Percentiles rank a stretch among this genome's conserved stretches.
These are phyloP conservation scores for Spinus olivaceus DNA, from an alignment of 2,797 vertebrate species.

Conservation along the genomic window DNA sequence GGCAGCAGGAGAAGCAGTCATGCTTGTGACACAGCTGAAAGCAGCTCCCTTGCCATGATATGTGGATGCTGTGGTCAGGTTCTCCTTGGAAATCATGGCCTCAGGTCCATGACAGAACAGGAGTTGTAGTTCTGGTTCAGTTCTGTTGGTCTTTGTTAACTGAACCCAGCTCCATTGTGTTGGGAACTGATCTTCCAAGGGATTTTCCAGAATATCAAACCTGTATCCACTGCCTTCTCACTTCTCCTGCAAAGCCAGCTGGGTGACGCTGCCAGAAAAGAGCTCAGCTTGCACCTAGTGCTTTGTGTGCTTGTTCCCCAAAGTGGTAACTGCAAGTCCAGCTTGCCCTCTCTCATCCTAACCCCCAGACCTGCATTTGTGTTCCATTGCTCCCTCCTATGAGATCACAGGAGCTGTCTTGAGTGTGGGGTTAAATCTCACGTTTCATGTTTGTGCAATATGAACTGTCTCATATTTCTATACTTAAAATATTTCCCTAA, in stretches of 20 bases:
- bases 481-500: background rate
- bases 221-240: background rate
- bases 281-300: background rate
- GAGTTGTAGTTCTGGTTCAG: background rate
- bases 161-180: background rate
- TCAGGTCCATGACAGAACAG: background rate
- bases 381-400: conserved; percentile 17
- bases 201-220: background rate
- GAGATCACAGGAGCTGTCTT: conserved; percentile 22
- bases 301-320: conserved; percentile 10
- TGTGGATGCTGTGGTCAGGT: background rate
- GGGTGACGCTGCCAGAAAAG: background rate
- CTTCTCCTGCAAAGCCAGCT: background rate
- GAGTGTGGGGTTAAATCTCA: conserved; percentile 15
- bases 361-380: background rate
- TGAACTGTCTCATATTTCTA: conserved; percentile 43
- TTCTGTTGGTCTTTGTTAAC: background rate
- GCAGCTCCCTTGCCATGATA: background rate
- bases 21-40: background rate
- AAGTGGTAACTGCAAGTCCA: background rate
- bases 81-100: background rate
- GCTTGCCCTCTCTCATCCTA: conserved; percentile 30
- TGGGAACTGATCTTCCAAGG: background rate
- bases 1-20: background rate
- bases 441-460: conserved; percentile 46